These are phyloP conservation scores for Drosophila nigromelanica DNA, from an alignment of 1,140 invertebrate genomes.

Conservation along the genomic window DNA sequence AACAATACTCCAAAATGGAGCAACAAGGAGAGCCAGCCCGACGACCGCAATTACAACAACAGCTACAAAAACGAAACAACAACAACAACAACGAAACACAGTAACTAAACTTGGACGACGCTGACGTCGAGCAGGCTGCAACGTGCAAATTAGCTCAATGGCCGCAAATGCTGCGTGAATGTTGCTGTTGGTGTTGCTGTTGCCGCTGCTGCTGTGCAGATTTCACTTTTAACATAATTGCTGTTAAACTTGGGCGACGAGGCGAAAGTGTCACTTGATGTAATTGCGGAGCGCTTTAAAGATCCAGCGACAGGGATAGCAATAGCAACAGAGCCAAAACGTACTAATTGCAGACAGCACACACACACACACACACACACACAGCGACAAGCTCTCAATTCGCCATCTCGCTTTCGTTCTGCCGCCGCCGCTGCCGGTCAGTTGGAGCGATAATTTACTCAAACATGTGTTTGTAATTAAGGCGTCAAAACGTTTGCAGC, in stretches of 20 bases:
- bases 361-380: slow-evolving; percentile 4
- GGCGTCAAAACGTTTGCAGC: slow-evolving; percentile 23
- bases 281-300: slow-evolving; percentile 47
- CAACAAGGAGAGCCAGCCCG: slow-evolving; percentile 18
- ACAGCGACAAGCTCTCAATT: slow-evolving; percentile 12
- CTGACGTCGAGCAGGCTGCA: slow-evolving; percentile 25
- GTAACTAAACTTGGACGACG: slow-evolving; percentile 28
- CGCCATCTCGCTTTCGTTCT: slow-evolving; percentile 3
- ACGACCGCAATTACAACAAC: slow-evolving; percentile 34
- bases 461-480: slow-evolving; percentile 67
- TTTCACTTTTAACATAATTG: slow-evolving; percentile 57
- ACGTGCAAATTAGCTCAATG: slow-evolving; percentile 57
- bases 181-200: slow-evolving; percentile 13
- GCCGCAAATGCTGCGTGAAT: slow-evolving; percentile 41
- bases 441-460: slow-evolving; percentile 26
- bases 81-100: slow-evolving; percentile 9
- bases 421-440: slow-evolving; percentile 3
- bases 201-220: slow-evolving; percentile 27
- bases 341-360: slow-evolving; percentile 32
- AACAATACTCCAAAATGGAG: slow-evolving; percentile 53
- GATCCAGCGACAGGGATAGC: slow-evolving; percentile 16
- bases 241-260: slow-evolving; percentile 24
- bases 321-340: slow-evolving; percentile 25
- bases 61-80: slow-evolving; percentile 2
- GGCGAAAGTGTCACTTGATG: slow-evolving; percentile 47